Evolutionary conservation across 2,113 vertebrate genomes (phyloP).

Genomic region (Melanerpes aurifrons): DNA sequence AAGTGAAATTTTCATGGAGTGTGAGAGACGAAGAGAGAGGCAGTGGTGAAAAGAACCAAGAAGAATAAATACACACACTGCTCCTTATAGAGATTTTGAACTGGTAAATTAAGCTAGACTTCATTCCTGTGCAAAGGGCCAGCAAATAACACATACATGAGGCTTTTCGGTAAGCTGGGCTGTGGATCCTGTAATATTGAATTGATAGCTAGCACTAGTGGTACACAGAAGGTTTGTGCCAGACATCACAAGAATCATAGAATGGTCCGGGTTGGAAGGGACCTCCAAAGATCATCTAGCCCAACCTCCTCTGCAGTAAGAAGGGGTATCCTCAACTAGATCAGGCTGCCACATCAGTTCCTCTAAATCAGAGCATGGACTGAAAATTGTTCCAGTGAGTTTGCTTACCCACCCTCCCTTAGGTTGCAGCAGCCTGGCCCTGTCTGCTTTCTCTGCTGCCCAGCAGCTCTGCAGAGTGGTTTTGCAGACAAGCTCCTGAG

Average conservation of each 20-base stretch:
- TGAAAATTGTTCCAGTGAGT: not conserved
- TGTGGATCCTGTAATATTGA: not conserved
- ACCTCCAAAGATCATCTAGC: too few species aligned
- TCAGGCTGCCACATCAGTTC: not conserved
- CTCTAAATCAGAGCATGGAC: not conserved
- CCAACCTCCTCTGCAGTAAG: too few species aligned
- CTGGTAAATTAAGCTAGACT: not conserved
- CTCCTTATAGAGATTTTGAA: not conserved
- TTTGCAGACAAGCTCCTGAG: not conserved
- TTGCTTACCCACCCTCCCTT: not conserved
- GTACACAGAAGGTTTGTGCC: not conserved
- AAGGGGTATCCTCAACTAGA: too few species aligned
- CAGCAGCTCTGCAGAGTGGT: not conserved
- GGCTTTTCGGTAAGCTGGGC: not conserved
- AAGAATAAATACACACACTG: not conserved
- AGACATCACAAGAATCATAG: not conserved
- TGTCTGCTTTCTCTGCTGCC: not conserved
- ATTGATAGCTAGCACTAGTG: not conserved
- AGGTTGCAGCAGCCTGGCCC: not conserved
- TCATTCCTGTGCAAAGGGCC: not conserved
- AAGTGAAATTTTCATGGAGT: not conserved
- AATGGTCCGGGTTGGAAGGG: too few species aligned
- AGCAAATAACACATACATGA: not conserved
- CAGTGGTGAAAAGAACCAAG: not conserved
- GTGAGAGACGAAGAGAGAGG: not conserved